Percentiles rank a stretch among this genome's conserved stretches.
Conservation (phyloP, 1,140 invertebrate species). For the Caenorhabditis tropicalis region DNA sequence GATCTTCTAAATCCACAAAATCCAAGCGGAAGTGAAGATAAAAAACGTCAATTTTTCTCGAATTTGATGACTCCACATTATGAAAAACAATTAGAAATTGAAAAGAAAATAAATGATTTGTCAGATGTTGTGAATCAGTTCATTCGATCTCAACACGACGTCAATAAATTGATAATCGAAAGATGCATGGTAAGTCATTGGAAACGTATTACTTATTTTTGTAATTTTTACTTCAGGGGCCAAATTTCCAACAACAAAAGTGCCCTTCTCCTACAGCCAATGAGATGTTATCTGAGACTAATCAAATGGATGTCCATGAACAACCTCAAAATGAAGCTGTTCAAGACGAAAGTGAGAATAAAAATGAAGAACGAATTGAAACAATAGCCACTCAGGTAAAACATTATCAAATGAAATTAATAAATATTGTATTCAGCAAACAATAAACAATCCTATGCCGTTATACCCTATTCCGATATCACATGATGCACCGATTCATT, state of each 20-base stretch:
- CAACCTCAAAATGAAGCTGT: not conserved
- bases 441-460: not conserved
- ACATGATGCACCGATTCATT: not conserved
- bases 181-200: not conserved
- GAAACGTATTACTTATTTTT: too few relatives aligned
- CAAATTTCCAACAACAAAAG: not conserved
- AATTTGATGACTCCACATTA: not conserved
- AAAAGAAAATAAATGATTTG: not conserved
- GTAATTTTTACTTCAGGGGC: not conserved
- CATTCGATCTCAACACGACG: not conserved
- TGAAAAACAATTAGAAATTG: constrained; percentile 20
- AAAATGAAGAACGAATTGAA: not conserved
- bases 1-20: not conserved
- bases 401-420: not conserved
- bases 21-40: not conserved
- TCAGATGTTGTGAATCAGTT: not conserved
- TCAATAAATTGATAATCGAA: not conserved
- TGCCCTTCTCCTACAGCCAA: not conserved
- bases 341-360: not conserved
- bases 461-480: not conserved
- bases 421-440: not conserved
- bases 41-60: not conserved
- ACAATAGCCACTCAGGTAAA: not conserved
- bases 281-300: not conserved
- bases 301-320: not conserved